phyloP scores from a whole-genome alignment of 2,797 vertebrate genomes.

The Microchirus variegatus region DNA sequence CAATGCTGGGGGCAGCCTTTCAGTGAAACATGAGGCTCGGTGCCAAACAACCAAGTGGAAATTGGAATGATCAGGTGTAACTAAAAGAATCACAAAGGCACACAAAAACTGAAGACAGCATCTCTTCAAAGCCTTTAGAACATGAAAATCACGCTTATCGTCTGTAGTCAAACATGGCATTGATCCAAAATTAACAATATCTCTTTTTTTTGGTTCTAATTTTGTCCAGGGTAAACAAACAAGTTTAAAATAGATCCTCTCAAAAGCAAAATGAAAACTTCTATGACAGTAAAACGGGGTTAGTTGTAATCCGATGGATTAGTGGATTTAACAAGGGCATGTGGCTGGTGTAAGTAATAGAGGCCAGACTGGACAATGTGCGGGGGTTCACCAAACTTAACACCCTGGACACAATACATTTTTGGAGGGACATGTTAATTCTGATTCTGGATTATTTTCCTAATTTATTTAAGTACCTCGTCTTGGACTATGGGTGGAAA shows the following conservation, averaged over 20 bases:
- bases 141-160: too few relatives aligned
- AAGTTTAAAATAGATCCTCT: conserved; percentile 64
- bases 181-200: too few relatives aligned
- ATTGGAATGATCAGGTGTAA: conserved; percentile 20
- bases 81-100: conserved; percentile 34
- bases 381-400: conserved; percentile 33
- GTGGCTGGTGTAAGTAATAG: conserved; percentile 73
- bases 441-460: too few relatives aligned
- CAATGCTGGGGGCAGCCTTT: conserved; percentile 40
- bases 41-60: conserved; percentile 24
- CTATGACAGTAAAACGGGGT: conserved; percentile 76
- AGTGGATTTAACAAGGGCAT: conserved; percentile 76
- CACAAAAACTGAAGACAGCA: conserved; percentile 3
- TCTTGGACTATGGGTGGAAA: too few relatives aligned
- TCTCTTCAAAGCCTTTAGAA: too few relatives aligned
- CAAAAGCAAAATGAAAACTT: conserved; percentile 65
- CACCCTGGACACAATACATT: neutral
- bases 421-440: neutral
- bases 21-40: conserved; percentile 30
- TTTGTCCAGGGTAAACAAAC: conserved; percentile 59
- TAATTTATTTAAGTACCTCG: too few relatives aligned
- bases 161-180: too few relatives aligned
- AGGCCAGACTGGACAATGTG: conserved; percentile 70
- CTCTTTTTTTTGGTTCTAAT: neutral
- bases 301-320: conserved; percentile 78